Percentiles rank a stretch among this genome's conserved stretches.
These are phyloP conservation scores for Catagonus wagneri DNA, from an alignment of 2,113 vertebrate genomes.

Conservation along the genomic window DNA sequence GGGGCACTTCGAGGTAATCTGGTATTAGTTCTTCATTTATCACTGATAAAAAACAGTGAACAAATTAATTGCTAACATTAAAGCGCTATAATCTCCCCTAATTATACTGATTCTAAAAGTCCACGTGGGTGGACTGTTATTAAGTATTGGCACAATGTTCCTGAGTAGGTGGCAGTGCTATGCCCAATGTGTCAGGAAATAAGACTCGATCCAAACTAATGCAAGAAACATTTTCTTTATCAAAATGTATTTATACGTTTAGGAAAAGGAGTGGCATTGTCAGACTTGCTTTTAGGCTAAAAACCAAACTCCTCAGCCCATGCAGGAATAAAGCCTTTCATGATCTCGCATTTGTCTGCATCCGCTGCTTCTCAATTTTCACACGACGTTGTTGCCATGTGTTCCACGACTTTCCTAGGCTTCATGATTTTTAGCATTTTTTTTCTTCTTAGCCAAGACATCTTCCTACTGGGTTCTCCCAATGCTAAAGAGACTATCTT, in stretches of 20 bases:
- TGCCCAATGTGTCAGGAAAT: constrained; percentile 30
- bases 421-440: neutral
- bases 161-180: constrained; percentile 59
- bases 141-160: constrained; percentile 73
- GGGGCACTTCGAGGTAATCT: constrained; percentile 27
- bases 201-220: constrained; percentile 28
- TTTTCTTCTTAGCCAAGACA: neutral
- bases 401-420: neutral
- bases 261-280: neutral
- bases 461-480: neutral
- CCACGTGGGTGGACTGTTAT: constrained; percentile 63
- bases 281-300: neutral
- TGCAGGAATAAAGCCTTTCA: neutral
- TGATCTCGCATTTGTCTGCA: neutral
- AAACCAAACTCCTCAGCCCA: neutral
- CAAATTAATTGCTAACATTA: constrained; percentile 68
- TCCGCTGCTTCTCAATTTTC: neutral
- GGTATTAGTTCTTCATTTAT: constrained; percentile 47
- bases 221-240: constrained; percentile 15
- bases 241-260: constrained; percentile 26
- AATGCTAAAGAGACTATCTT: neutral
- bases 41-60: constrained; percentile 66
- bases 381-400: neutral
- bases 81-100: constrained; percentile 61
- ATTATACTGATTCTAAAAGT: constrained; percentile 65